Evolutionary conservation across 2,797 vertebrate species (phyloP).

Genomic region (Myotis pilosus): DNA sequence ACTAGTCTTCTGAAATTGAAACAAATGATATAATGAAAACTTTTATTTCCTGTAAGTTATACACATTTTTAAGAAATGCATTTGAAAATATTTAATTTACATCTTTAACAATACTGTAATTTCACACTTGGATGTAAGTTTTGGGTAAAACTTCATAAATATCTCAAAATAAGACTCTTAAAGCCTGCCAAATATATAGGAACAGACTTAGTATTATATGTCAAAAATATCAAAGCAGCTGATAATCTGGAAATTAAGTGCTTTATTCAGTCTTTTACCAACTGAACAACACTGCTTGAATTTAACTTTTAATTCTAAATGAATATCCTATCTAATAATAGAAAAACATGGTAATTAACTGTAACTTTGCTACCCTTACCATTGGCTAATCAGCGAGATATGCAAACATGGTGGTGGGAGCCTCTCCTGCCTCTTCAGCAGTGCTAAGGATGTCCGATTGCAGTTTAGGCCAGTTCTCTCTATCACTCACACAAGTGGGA

Average conservation of each 20-base stretch:
- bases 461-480: too few relatives aligned
- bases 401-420: too few relatives aligned
- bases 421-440: too few relatives aligned
- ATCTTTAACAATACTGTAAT: not conserved
- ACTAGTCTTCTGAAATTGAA: conserved; percentile 58
- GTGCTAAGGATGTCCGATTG: too few relatives aligned
- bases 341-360: too few relatives aligned
- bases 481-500: not conserved
- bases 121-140: conserved; percentile 24
- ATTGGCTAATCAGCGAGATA: too few relatives aligned
- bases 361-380: too few relatives aligned
- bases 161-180: not conserved
- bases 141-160: not conserved
- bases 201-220: not conserved
- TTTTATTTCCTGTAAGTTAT: conserved; percentile 25
- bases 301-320: conserved; percentile 35
- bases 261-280: not conserved
- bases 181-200: not conserved
- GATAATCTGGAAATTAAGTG: conserved; percentile 19
- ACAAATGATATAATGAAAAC: conserved; percentile 48
- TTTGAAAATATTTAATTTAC: conserved; percentile 31
- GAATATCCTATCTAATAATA: too few relatives aligned
- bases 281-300: not conserved
- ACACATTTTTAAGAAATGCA: not conserved
- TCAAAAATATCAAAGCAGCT: not conserved